A percentile compares a stretch with the other conserved stretches of the same genome.
Evolutionary conservation across 1,140 invertebrate species (phyloP).

Genomic region (Leptonema lineaticorne): DNA sequence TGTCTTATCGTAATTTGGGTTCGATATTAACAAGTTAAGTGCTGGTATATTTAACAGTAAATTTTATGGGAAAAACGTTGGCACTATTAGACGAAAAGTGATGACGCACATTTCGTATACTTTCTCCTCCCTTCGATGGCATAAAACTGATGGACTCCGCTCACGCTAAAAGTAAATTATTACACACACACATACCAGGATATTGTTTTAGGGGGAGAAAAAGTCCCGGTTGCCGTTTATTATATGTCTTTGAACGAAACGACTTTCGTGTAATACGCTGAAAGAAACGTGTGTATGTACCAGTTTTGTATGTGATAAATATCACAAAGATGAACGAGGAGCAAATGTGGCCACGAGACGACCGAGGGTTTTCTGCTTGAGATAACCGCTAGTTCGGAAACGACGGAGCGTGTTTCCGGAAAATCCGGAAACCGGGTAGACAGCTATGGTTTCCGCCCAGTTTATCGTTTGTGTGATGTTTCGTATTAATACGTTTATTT

Average conservation of each 20-base stretch:
- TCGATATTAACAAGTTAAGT: constrained; percentile 6
- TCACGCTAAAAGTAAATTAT: constrained; percentile 30
- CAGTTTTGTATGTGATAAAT: too few species aligned
- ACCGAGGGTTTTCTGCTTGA: too few species aligned
- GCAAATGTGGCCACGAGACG: too few species aligned
- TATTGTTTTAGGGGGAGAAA: neutral
- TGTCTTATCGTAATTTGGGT: too few species aligned
- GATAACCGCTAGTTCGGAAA: too few species aligned
- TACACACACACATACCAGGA: constrained; percentile 11
- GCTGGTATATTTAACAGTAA: neutral
- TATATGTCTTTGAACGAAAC: too few species aligned
- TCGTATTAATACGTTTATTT: too few species aligned
- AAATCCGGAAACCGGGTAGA: constrained; percentile 10
- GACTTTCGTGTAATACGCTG: too few species aligned
- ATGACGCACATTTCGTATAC: constrained; percentile 25
- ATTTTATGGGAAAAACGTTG: constrained; percentile 8
- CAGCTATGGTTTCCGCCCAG: constrained; percentile 16
- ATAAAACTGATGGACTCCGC: constrained; percentile 14
- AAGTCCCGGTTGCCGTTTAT: too few species aligned
- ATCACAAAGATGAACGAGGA: neutral
- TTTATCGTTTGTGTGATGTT: too few species aligned
- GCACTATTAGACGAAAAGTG: constrained; percentile 5
- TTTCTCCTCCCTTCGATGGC: neutral
- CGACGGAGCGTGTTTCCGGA: neutral
- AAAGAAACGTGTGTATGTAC: neutral